Base-by-base conservation (phyloP, 1,140 invertebrate species). In the Campoletis sonorensis region DNA sequence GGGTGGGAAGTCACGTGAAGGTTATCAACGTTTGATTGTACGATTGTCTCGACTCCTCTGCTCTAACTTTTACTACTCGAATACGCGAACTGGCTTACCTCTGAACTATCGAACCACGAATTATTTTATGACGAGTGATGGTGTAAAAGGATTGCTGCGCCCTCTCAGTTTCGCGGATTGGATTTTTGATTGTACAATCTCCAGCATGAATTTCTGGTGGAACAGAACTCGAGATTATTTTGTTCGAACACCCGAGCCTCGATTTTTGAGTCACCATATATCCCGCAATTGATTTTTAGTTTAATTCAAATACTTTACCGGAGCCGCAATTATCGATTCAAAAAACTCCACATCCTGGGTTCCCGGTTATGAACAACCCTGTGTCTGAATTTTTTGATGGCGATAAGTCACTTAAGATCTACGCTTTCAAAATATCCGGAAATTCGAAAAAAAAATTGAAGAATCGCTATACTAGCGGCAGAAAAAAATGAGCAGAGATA, bases 1-100 rank as follows among this genome's bases (percentile, higher is more conserved):
- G 79, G 83, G 83, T 83, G 84, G 83, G 83, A 85, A 85, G 84
- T 83, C 83, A 86, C 85, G 83, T 86, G 85, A 87, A 87, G 87
- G 85, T 86, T 86, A 86, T 86, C 85, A 84, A 85, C 77, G 84
- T 85, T 82, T 84, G 84, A 86, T 84, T 77, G 82, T 78, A 82
- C 58, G 84, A 84, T 86, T 84, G 81, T 83, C 72, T 85, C 82
- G 81, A 72, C 81, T 80, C 33, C 67, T 54, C 49, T 80, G n/a
- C 49, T 76, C 23, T 45, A 26, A 64, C 26, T 76, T 61, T 67
- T 58, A 51, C 26, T 27, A 76, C 49, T 67, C 33, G 40, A 73
- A 81, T 58, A 54, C 51, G 45, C 51, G 54, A 58, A 72, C 23
- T 45, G 30, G 23, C 27, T 79, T 8, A 64, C 68, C 68, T 30